Evolutionary conservation across 2,797 vertebrate species (phyloP).

Genomic region (Pempheris klunzingeri): DNA sequence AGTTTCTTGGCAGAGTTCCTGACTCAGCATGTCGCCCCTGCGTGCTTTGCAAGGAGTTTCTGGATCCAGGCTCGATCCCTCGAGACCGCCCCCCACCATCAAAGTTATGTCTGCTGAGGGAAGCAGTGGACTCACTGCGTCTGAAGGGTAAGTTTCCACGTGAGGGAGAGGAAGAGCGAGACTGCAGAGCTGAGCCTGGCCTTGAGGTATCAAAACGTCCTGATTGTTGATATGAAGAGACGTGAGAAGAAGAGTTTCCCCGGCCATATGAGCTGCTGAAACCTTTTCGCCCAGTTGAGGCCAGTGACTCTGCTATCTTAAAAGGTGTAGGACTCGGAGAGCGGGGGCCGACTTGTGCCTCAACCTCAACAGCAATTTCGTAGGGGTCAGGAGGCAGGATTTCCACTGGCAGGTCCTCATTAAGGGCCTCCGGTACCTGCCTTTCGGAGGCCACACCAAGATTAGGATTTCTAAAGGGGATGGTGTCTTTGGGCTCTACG

Average conservation of each 20-base stretch:
- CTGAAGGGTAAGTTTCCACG: slow-evolving; percentile 69
- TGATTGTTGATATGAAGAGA: slow-evolving; percentile 63
- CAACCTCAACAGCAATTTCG: slow-evolving; percentile 80
- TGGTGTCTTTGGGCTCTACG: slow-evolving; percentile 82
- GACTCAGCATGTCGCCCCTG: slow-evolving; percentile 63
- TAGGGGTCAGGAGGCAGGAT: slow-evolving; percentile 76
- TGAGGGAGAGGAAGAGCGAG: slow-evolving; percentile 78
- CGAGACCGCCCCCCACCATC: slow-evolving; percentile 63
- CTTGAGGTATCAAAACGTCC: slow-evolving; percentile 66
- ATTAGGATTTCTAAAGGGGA: slow-evolving; percentile 88
- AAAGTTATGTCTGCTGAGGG: slow-evolving; percentile 65
- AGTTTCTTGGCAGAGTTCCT: slow-evolving; percentile 78
- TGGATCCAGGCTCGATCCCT: slow-evolving; percentile 50
- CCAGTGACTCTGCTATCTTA: slow-evolving; percentile 85
- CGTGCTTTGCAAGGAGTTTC: slow-evolving; percentile 56
- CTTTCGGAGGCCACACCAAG: slow-evolving; percentile 85
- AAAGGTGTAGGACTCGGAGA: slow-evolving; percentile 87
- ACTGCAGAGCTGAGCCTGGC: slow-evolving; percentile 68
- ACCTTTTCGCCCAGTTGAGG: slow-evolving; percentile 62
- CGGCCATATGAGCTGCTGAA: slow-evolving; percentile 53
- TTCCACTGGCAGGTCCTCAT: slow-evolving; percentile 61
- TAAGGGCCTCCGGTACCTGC: slow-evolving; percentile 62
- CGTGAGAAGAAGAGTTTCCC: slow-evolving; percentile 55
- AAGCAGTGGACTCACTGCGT: slow-evolving; percentile 71
- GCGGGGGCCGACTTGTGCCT: slow-evolving; percentile 84